Evolutionary conservation across 2,113 vertebrate species (phyloP), one percentile per base, ranked within the genome.

Genomic region (Girardinichthys multiradiatus): DNA sequence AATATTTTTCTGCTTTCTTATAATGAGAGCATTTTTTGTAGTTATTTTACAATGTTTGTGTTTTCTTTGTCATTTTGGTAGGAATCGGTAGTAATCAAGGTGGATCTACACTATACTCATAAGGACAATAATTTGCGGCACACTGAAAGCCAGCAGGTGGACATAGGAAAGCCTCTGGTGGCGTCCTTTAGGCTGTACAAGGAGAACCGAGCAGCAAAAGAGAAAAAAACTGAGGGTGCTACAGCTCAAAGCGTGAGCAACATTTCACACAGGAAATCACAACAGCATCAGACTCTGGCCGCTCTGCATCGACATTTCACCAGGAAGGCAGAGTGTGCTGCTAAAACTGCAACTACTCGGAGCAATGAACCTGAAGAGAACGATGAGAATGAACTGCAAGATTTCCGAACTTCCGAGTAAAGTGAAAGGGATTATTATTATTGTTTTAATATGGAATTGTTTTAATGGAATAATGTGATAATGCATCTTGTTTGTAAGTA

Each of bases 341-440:
- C 76, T 64, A 89, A 89, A 85, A 71, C 39, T 39, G 79, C 81
- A 19, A 89, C 87, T 7, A 30, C 65, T 63, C 82, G 80, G 9
- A 80, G 84, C 90, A 96, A 94, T 0, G 87, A 96, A 82, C 96
- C 96, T 0, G 95, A 96, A 79, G 96, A 97, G 75, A 96, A 96
- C 0, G 96, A 97, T 0, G 96, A 97, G 86, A 94, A 82, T 0
- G 94, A 96, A 67, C 77, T 90, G 28, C 62, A 79, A 0, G 59
- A 91, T 57, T 90, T 89, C 2, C 68, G 7, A 13, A 29, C 6
- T 42, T 57, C 64, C 35, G 70, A 24, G 35, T 80, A 70, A 72
- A 37, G 24, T 35, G 26, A 28, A 57, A 30, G 0, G n/a, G 70
- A 37, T 33, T 72, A 72, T 72, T 12, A 39, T 39, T 12, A 8